phyloP scores from a whole-genome alignment of 2,797 vertebrate species.

The Vultur gryphus region DNA sequence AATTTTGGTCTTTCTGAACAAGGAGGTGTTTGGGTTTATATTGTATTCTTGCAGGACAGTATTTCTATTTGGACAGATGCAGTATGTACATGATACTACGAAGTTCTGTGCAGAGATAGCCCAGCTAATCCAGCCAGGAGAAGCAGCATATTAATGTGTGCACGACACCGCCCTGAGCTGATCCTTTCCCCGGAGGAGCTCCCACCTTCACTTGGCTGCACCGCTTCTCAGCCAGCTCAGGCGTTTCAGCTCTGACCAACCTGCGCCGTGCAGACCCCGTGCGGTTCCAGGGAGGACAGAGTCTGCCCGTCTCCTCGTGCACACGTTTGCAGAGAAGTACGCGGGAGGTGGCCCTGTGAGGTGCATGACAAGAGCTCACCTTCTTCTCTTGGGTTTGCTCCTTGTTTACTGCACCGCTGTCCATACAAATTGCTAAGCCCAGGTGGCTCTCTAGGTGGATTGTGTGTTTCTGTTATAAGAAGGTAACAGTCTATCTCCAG shows the following conservation, averaged over 20 bases:
- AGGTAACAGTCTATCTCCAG: not conserved
- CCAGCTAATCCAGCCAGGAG: not conserved
- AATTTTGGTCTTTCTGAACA: not conserved
- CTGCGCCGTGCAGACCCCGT: rapidly evolving
- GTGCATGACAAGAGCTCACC: not conserved
- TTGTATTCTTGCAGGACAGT: not conserved
- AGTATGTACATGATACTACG: rapidly evolving
- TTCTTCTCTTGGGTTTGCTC: rapidly evolving
- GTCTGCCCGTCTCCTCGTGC: not conserved
- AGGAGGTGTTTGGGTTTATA: not conserved
- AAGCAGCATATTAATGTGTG: rapidly evolving
- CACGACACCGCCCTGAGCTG: rapidly evolving
- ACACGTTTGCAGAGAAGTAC: rapidly evolving
- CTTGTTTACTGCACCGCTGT: rapidly evolving
- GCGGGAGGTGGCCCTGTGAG: not conserved
- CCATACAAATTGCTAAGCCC: rapidly evolving
- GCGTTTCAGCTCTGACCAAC: not conserved
- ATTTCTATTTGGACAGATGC: not conserved
- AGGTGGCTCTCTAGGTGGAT: not conserved
- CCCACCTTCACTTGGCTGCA: not conserved
- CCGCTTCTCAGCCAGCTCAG: not conserved
- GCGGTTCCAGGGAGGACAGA: not conserved
- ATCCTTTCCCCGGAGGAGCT: not conserved
- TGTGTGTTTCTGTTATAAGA: not conserved
- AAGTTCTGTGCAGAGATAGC: not conserved